Conservation (phyloP, 2,797 vertebrate species). For the Labroides dimidiatus region DNA sequence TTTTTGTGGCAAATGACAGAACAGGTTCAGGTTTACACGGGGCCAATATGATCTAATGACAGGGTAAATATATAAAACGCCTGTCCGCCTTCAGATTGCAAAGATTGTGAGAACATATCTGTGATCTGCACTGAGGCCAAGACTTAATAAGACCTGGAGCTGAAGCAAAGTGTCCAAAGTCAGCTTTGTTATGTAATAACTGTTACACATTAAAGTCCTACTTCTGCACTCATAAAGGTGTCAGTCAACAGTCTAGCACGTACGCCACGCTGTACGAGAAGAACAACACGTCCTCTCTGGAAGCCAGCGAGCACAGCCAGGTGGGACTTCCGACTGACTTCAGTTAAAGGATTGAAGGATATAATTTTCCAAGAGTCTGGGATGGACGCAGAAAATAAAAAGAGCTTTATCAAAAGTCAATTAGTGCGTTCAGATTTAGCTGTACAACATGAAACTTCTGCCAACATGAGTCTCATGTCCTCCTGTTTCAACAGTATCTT, state of each 20-base stretch:
- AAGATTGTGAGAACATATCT: conserved; percentile 51
- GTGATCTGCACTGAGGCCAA: conserved; percentile 30
- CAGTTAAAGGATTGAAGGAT: background rate
- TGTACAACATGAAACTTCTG: background rate
- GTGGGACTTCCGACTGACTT: background rate
- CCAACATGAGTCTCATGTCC: background rate
- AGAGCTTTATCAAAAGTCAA: background rate
- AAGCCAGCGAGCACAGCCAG: background rate
- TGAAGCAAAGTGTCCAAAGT: conserved; percentile 51
- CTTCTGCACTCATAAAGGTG: conserved; percentile 30
- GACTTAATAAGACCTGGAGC: conserved; percentile 42
- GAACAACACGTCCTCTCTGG: conserved; percentile 18
- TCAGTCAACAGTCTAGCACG: conserved; percentile 14
- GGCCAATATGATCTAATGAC: conserved; percentile 54
- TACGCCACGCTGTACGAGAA: conserved; percentile 3
- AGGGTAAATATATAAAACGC: conserved; percentile 66
- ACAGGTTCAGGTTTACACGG: conserved; percentile 58
- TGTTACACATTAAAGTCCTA: conserved; percentile 27
- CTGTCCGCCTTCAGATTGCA: conserved; percentile 22
- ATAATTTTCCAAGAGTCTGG: background rate
- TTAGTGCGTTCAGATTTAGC: background rate
- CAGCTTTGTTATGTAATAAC: conserved; percentile 34
- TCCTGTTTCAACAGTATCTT: no score
- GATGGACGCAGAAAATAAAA: background rate
- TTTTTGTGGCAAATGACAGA: conserved; percentile 66